Evolutionary conservation across 2,797 vertebrate species (phyloP).

Genomic region (Clarias platycephalus): DNA sequence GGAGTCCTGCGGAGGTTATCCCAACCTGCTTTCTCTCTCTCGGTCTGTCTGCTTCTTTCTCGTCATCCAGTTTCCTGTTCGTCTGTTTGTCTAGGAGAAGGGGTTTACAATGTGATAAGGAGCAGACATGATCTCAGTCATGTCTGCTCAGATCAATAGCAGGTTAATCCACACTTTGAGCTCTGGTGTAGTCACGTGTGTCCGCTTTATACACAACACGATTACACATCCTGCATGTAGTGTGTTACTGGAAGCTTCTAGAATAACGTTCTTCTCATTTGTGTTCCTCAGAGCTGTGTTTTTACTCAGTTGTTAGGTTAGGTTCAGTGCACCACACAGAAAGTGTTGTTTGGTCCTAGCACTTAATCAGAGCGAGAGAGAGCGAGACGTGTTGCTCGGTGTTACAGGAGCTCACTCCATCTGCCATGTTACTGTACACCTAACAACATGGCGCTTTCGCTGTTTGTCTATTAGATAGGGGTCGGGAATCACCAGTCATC

Average conservation of each 20-base stretch:
- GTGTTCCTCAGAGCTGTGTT: neutral
- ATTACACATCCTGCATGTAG: neutral
- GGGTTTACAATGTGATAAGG: constrained; percentile 62
- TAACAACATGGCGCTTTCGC: neutral
- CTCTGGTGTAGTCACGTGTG: neutral
- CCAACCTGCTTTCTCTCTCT: constrained; percentile 16
- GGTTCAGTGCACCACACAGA: neutral
- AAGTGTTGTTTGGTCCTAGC: constrained; percentile 18
- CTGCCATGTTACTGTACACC: neutral
- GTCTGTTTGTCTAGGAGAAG: constrained; percentile 50
- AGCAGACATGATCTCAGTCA: constrained; percentile 61
- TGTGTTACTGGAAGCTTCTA: neutral
- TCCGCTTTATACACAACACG: neutral
- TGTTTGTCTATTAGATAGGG: neutral
- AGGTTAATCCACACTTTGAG: constrained; percentile 11
- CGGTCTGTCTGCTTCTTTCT: neutral
- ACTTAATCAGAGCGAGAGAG: constrained; percentile 30
- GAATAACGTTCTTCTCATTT: neutral
- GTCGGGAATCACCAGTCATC: too few species aligned
- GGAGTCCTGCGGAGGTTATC: constrained; percentile 45
- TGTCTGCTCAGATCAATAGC: constrained; percentile 39
- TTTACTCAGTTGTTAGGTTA: neutral
- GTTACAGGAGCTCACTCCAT: constrained; percentile 14
- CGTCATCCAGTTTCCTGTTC: neutral
- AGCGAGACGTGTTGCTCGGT: constrained; percentile 39